phyloP scores from a whole-genome alignment of 2,797 vertebrate genomes.

The Neosalanx taihuensis region DNA sequence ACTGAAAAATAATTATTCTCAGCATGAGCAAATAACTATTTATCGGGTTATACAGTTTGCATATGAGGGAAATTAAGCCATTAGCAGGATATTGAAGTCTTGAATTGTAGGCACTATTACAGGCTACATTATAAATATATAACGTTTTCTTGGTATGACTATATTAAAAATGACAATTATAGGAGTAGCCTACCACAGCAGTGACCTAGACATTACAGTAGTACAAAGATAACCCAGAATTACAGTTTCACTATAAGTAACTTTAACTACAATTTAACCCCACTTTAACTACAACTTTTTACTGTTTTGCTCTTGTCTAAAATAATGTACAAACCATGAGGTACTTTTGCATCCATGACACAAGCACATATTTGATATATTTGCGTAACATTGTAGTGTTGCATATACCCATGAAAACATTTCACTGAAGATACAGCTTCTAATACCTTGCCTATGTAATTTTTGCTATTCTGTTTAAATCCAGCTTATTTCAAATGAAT shows the following conservation, averaged over 20 bases:
- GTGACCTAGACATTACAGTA: constrained; percentile 39
- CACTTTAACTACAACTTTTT: constrained; percentile 33
- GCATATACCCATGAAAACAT: constrained; percentile 70
- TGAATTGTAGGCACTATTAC: constrained; percentile 12
- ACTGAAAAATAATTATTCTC: constrained; percentile 26
- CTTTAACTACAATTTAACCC: no score
- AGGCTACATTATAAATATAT: constrained; percentile 74
- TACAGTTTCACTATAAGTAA: constrained; percentile 42
- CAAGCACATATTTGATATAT: constrained; percentile 70
- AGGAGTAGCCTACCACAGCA: constrained; percentile 54
- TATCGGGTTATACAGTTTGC: constrained; percentile 41
- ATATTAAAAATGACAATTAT: constrained; percentile 61
- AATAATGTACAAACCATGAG: constrained; percentile 42
- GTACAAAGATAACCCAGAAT: constrained; percentile 34
- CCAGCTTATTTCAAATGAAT: constrained; percentile 85
- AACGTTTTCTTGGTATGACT: constrained; percentile 65
- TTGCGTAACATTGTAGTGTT: constrained; percentile 62
- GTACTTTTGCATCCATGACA: constrained; percentile 62
- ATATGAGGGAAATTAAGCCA: constrained; percentile 62
- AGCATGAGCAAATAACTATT: constrained; percentile 27
- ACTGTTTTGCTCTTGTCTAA: constrained; percentile 63
- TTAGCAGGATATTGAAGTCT: constrained; percentile 32
- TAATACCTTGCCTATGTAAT: constrained; percentile 78
- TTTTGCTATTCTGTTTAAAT: constrained; percentile 78
- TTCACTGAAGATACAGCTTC: constrained; percentile 70